Percentiles rank a stretch among this genome's conserved stretches.
Evolutionary conservation across 2,888 invertebrate species (phyloP).

Genomic region (Leucozona laternaria): DNA sequence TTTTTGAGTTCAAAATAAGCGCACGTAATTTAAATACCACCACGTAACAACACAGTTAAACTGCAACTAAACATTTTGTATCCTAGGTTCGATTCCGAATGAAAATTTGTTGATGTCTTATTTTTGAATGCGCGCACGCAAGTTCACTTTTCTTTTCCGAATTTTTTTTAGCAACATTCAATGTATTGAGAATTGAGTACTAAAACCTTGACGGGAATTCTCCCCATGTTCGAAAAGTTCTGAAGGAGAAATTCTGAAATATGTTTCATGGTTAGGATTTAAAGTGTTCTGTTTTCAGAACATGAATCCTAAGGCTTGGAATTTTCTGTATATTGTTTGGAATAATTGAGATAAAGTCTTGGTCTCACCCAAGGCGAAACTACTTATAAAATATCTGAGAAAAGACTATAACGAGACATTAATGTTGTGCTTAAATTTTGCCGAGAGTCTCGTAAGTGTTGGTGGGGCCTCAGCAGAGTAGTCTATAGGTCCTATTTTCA

Average conservation of each 20-base stretch:
- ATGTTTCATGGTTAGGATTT: background rate
- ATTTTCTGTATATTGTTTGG: too few relatives aligned
- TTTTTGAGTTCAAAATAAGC: conserved; percentile 24
- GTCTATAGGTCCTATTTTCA: too few relatives aligned
- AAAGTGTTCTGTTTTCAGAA: background rate
- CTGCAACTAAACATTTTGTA: conserved; percentile 71
- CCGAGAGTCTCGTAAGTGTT: too few relatives aligned
- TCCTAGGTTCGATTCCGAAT: conserved; percentile 58
- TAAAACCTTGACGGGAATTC: background rate
- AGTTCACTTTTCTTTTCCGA: conserved; percentile 31
- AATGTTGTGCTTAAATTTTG: too few relatives aligned
- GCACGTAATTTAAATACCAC: conserved; percentile 45
- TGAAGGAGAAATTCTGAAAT: background rate
- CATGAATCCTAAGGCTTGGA: background rate
- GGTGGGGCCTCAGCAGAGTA: too few relatives aligned
- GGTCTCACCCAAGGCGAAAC: too few relatives aligned
- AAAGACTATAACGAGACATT: too few relatives aligned
- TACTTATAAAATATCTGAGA: too few relatives aligned
- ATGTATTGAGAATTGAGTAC: conserved; percentile 16
- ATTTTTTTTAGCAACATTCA: conserved; percentile 39
- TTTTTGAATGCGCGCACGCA: conserved; percentile 65
- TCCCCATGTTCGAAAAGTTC: background rate
- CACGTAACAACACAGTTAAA: conserved; percentile 64
- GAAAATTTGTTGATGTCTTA: conserved; percentile 46
- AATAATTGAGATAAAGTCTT: too few relatives aligned